Conservation (phyloP, 2,888 invertebrate genomes). For the Didymodactylos carnosus region DNA sequence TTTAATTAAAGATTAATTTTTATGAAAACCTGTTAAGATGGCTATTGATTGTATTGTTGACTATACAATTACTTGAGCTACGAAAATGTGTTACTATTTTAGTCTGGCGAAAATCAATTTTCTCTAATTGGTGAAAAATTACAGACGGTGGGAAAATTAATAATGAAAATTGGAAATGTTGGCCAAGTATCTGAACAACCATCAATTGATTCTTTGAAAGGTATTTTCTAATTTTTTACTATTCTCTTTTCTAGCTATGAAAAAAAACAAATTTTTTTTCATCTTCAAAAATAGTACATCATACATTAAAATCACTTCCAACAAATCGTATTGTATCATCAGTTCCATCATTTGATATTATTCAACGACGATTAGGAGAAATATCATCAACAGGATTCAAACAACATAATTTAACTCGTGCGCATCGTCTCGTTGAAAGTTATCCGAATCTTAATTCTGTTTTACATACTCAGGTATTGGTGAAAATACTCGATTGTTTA, state of each 20-base stretch:
- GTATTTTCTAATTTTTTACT: too few species aligned
- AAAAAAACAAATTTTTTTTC: not conserved
- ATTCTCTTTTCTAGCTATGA: too few species aligned
- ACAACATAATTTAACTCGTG: slow-evolving; percentile 4
- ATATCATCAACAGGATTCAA: slow-evolving; percentile 4
- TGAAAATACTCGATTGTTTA: not conserved
- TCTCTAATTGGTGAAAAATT: not conserved
- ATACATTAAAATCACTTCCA: not conserved
- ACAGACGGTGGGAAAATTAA: not conserved
- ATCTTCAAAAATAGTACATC: not conserved
- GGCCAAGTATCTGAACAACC: not conserved
- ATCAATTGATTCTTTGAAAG: not conserved
- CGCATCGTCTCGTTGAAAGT: slow-evolving; percentile 10
- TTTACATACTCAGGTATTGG: not conserved
- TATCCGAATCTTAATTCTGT: slow-evolving; percentile 11
- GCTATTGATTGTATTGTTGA: too few species aligned
- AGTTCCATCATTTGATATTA: slow-evolving; percentile 1
- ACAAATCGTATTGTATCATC: slow-evolving; percentile 4
- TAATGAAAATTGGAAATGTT: slow-evolving; percentile 6
- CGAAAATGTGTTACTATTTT: not conserved
- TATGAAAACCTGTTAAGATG: too few species aligned
- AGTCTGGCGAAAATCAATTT: not conserved
- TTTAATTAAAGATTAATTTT: too few species aligned
- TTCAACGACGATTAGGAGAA: slow-evolving; percentile 8
- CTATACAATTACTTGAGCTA: too few species aligned